Base-by-base conservation (phyloP, 2,888 invertebrate species). In the Drosophila sordidula region DNA sequence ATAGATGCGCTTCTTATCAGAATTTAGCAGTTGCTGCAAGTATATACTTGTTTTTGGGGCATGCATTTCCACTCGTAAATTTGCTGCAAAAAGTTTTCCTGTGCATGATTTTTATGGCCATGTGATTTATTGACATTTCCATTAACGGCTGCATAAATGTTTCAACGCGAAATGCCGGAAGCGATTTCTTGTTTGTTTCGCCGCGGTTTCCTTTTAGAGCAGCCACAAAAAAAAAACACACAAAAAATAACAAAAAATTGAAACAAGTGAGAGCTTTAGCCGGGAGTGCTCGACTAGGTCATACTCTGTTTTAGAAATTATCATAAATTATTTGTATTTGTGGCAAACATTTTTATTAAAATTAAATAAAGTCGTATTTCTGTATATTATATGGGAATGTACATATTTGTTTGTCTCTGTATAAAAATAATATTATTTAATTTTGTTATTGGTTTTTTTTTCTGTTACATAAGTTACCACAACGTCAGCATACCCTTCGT, bases 51-150 rank as follows among this genome's bases (percentile, higher is more conserved):
- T 16, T 56, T 66, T 44, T 54, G 56, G 49, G 41, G 38, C 41
- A 45, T 47, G 70, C 42, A 66, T 86, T 79, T 72, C 61, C 63
- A 56, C 41, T 58, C 62, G 58, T 57, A 67, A 69, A 75, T 80
- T 74, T 64, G 67, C 29, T 54, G 75, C 61, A 50, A 64, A 66
- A 65, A 68, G 44, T 74, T 84, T 87, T 85, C 82, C 82, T 87
- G 71, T 52, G 54, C 58, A 82, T 82, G 87, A 88, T 85, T 86
- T 84, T 78, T 70, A 70, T 58, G 46, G 84, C 61, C 57, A 57
- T 59, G 80, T 85, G 90, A 85, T 85, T 85, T 85, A 85, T 85
- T 85, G 90, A 89, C 90, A 80, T 85, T 86, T 80, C 85, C 90
- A 85, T 85, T 85, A 88, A 89, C 87, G 80, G 84, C 78, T 71